Evolutionary conservation across 1,140 invertebrate genomes (phyloP).

Genomic region (Drosophila repleta): DNA sequence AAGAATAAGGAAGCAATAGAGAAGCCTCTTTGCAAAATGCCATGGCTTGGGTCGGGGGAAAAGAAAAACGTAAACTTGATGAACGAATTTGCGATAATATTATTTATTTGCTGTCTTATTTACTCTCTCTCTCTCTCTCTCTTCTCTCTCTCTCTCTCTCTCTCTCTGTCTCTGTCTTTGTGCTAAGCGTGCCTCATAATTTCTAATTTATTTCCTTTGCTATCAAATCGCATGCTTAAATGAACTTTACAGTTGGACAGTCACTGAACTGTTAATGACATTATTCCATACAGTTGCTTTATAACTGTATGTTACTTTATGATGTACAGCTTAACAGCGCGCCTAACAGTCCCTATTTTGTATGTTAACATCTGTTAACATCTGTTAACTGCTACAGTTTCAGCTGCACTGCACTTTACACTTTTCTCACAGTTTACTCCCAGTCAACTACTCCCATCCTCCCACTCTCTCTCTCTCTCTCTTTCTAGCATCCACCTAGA

Average conservation of each 20-base stretch:
- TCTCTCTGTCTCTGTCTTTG: neutral
- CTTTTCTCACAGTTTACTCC: slow-evolving; percentile 9
- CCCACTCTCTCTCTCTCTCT: slow-evolving; percentile 11
- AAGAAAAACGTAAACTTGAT: slow-evolving; percentile 25
- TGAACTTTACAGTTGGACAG: slow-evolving; percentile 27
- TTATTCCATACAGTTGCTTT: no score
- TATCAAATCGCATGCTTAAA: slow-evolving; percentile 20
- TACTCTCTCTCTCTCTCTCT: neutral
- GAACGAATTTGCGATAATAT: slow-evolving; percentile 71
- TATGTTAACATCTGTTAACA: no score
- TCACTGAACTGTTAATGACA: no score
- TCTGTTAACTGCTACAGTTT: slow-evolving; percentile 23
- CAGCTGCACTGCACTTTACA: slow-evolving; percentile 10
- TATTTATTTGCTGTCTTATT: slow-evolving; percentile 70
- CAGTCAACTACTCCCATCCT: neutral
- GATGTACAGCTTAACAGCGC: no score
- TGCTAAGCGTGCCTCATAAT: slow-evolving; percentile 63
- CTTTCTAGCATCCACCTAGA: neutral
- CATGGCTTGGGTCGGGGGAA: slow-evolving; percentile 3
- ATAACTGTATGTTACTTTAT: no score
- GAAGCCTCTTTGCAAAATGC: slow-evolving; percentile 33
- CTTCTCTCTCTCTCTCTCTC: neutral
- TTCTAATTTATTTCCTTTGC: slow-evolving; percentile 55
- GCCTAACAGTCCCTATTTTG: no score
- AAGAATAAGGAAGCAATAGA: slow-evolving; percentile 61